Evolutionary conservation across 2,797 vertebrate genomes (phyloP), one percentile per base, ranked within the genome.

Genomic region (Anguilla pacifica): DNA sequence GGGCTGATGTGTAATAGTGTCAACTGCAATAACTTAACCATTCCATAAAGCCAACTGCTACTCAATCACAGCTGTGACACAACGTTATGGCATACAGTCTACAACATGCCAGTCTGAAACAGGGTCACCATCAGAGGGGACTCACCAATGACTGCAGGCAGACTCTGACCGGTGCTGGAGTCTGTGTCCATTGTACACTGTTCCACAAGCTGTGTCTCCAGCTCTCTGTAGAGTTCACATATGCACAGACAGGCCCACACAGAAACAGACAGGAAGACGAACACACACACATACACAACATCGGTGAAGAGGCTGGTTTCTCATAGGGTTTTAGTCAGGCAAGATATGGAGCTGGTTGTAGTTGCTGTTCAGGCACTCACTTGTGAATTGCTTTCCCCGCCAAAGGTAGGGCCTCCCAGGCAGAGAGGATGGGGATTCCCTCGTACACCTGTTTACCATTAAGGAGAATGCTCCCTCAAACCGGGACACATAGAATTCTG

Each of bases 311-410:
- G 3, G 28, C 0, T 46, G 35, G 15, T 83, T 31, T 84, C 31
- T 0, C 7, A 43, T 25, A 2, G 53, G 74, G 11, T 0, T 13
- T 0, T 10, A 49, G 64, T 70, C 51, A 46, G 1, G 25, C 35
- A 1, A 22, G 1, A 51, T 3, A 51, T 11, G 22, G 43, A 10
- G 22, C 46, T 51, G 22, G 79, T 9, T 22, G 22, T 7, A 7
- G 28, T 46, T 25, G 19, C 79, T 82, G 79, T 51, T 49, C n/a
- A 46, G 79, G 46, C 86, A 95, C 97, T 97, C 96, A 99, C 99
- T 96, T 98, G 95, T 99, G 98, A 93, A 99, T 97, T 43, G 97
- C 96, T 94, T 97, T 99, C 91, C 98, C 99, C 93, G 97, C 99
- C 92, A 99, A 91, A 39, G 98, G 99, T 74, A 99, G 95, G 3